Evolutionary conservation across 2,113 vertebrate genomes (phyloP).

Genomic region (Trinectes maculatus): DNA sequence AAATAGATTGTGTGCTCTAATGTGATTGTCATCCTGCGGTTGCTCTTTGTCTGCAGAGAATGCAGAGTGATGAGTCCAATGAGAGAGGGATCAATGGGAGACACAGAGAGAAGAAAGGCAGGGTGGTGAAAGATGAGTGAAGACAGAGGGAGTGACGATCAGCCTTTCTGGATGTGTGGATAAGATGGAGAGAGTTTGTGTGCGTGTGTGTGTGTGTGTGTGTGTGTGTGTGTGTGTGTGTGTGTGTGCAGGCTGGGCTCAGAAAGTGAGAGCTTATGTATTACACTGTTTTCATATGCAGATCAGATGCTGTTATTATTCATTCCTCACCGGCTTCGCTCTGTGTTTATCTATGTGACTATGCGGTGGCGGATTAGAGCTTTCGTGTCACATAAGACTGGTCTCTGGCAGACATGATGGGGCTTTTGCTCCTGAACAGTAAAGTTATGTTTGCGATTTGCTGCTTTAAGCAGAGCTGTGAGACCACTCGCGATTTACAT

Average conservation of each 20-base stretch:
- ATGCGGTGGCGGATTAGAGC: conserved; percentile 47
- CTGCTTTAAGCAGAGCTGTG: conserved; percentile 4
- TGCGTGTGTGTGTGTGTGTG: conserved; percentile 9
- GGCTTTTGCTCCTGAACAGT: conserved; percentile 8
- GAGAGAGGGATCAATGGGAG: conserved; percentile 72
- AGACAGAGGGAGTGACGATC: conserved; percentile 65
- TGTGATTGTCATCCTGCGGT: conserved; percentile 80
- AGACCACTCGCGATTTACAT: not conserved
- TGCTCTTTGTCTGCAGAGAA: conserved; percentile 78
- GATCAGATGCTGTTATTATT: conserved; percentile 64
- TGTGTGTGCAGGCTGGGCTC: not conserved
- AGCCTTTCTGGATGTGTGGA: conserved; percentile 55
- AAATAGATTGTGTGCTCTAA: conserved; percentile 81
- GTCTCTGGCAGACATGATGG: conserved; percentile 30
- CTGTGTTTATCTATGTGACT: conserved; percentile 60
- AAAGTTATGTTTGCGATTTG: conserved; percentile 3
- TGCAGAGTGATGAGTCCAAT: conserved; percentile 74
- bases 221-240: not conserved
- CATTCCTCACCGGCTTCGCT: conserved; percentile 39
- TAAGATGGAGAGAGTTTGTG: conserved; percentile 32
- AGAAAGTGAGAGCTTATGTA: conserved; percentile 55
- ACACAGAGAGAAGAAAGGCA: conserved; percentile 54
- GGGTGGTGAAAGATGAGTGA: conserved; percentile 65
- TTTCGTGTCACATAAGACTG: conserved; percentile 22
- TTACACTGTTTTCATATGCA: conserved; percentile 66